Evolutionary conservation across 2,888 invertebrate genomes (phyloP), one percentile per base, ranked within the genome.

Genomic region (Camponotus fellah): DNA sequence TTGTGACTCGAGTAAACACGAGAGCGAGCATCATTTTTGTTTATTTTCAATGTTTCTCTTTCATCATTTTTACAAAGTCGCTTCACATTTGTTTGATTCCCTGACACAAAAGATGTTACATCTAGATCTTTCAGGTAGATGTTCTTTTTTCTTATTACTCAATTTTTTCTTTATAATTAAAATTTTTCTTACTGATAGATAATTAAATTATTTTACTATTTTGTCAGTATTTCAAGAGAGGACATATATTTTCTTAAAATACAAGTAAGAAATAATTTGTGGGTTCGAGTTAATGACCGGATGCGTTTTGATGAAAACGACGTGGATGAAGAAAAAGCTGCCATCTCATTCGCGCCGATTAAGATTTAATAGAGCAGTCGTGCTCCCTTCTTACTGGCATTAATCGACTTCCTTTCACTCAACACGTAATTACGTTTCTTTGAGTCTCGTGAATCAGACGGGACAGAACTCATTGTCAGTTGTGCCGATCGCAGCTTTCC

Each of bases 351-450:
- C 34, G 46, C 43, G 43, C 43, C 43, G 26, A 43, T 69, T 56
- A 68, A 72, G 58, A 46, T 72, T 71, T 60, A 80, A 80, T 80
- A 43, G 14, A 43, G n/a, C 58, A 43, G 9, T 9, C 26, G 32
- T 26, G 34, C n/a, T 46, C 3, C 5, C 14, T 77, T 76, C n/a
- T 66, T 12, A 34, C 8, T 34, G 34, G 2, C 34, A 62, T 72
- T 80, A 80, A 80, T 62, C 75, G 60, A 72, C 46, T 80, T 80
- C 74, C 60, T 80, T 80, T 80, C 72, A 74, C 26, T 80, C 60
- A n/a, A 60, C 8, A 14, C 58, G 58, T 80, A 72, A 80, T 80
- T 80, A 74, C 17, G 21, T 79, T 79, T 80, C 6, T 72, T 79
- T 60, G 58, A 79, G 17, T 17, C n/a, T 26, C 17, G 6, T 37